phyloP scores from a whole-genome alignment of 2,797 vertebrate genomes.

The Molossus alvarezi region DNA sequence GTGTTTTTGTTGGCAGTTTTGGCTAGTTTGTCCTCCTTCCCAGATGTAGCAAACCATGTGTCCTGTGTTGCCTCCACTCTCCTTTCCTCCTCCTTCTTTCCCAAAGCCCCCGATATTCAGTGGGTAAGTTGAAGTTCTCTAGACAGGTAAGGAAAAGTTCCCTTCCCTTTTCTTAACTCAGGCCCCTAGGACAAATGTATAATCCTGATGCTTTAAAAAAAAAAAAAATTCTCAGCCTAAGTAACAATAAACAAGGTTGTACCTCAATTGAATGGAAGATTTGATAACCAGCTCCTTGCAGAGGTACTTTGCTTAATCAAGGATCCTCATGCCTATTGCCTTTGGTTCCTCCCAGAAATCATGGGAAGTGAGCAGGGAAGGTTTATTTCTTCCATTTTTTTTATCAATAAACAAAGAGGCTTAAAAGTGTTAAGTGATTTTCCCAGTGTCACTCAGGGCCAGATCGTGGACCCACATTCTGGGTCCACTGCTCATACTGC shows the following conservation, averaged over 20 bases:
- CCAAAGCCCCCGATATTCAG: neutral
- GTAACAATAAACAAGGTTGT: neutral
- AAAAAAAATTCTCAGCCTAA: neutral
- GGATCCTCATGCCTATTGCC: neutral
- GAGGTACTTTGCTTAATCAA: neutral
- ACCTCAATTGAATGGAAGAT: neutral
- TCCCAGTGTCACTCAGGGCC: neutral
- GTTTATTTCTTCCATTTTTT: slow-evolving; percentile 25
- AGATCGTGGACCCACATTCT: neutral
- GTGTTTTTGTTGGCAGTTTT: neutral
- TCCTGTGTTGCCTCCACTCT: neutral
- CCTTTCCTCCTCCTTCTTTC: neutral
- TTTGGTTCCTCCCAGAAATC: neutral
- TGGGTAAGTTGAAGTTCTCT: neutral
- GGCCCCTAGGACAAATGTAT: neutral
- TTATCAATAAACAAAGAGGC: neutral
- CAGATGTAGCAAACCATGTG: neutral
- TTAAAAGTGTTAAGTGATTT: slow-evolving; percentile 9
- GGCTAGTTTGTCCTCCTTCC: neutral
- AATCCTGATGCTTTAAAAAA: neutral
- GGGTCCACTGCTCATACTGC: neutral
- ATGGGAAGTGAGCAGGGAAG: neutral
- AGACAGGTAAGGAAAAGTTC: neutral
- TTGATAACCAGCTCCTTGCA: neutral
- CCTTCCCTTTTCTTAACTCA: neutral